Base-by-base conservation (phyloP, 2,113 vertebrate genomes). In the Nesogale talazaci region DNA sequence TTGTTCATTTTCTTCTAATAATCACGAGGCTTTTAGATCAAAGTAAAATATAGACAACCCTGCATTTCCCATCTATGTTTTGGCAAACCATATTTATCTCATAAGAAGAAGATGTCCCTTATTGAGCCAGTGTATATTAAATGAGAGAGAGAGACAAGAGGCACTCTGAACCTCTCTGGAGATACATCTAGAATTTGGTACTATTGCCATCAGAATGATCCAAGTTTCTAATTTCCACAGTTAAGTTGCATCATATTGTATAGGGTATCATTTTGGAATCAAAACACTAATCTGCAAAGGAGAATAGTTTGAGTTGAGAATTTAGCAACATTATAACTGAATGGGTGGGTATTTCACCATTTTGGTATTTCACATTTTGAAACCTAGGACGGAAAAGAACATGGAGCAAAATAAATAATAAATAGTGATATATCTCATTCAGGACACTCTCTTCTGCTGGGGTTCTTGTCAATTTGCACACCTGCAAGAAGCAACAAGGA, bases 1-100 rank as follows among this genome's bases (percentile, higher is more conserved):
- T 90, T 86, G n/a, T 83, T 94, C 34, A 61, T 88, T 86, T 90
- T 90, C 65, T 88, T 52, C 74, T 67, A 29, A 31, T 22, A 76
- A 76, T 83, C n/a, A 93, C 78, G 34, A 83, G 56, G 7, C 20
- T 80, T 92, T 75, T 42, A 72, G 78, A 75, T 76, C n/a, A 63
- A 22, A 8, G 75, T 94, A 40, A 87, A 85, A 77, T 38, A 81
- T 2, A 82, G 72, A 90, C 75, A n/a, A 46, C 6, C n/a, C 31
- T 77, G 38, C 11, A 88, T 36, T 85, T 34, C 36, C 56, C 36
- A 61, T n/a, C 67, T 38, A 10, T 79, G 23, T 90, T 92, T 88
- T 83, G 86, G 90, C 92, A 86, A 72, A 65, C 20, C 14, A 46
- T 86, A 72, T 80, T 96, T 94, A 93, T 90, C 94, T 93, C 86